Evolutionary conservation across 2,797 vertebrate species (phyloP).

Genomic region (Staurois parvus): DNA sequence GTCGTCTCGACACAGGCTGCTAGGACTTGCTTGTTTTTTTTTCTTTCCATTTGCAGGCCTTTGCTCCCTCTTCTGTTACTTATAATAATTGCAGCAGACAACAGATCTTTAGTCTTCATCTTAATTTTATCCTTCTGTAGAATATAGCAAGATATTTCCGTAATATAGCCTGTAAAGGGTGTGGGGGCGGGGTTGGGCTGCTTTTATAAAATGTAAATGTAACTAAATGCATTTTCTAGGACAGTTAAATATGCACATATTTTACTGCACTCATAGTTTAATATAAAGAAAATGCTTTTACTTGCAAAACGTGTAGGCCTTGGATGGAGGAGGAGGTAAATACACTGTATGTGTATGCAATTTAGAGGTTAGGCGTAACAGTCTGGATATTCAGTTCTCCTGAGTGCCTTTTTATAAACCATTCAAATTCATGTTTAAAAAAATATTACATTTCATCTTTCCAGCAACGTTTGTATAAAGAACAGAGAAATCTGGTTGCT

Average conservation of each 20-base stretch:
- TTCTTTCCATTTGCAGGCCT: neutral
- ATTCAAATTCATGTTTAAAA: too few species aligned
- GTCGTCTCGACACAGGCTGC: neutral
- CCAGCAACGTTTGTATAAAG: too few species aligned
- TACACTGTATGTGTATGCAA: neutral
- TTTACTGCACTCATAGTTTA: neutral
- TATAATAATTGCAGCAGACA: neutral
- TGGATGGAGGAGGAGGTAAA: neutral
- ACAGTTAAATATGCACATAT: neutral
- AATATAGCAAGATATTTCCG: neutral
- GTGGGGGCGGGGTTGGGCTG: neutral
- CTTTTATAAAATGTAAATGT: neutral
- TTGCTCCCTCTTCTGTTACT: slow-evolving; percentile 40
- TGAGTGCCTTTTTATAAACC: too few species aligned
- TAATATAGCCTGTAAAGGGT: neutral
- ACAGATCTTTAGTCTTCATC: neutral
- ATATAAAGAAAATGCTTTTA: neutral
- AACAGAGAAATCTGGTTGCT: too few species aligned
- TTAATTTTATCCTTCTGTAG: neutral
- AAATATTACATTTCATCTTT: too few species aligned
- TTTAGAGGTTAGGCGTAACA: neutral
- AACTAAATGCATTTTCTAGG: neutral
- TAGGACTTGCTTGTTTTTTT: neutral
- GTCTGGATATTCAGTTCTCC: neutral
- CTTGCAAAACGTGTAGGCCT: neutral